These are phyloP conservation scores for Ceramica pisi DNA, from an alignment of 2,888 invertebrate genomes.

Conservation along the genomic window DNA sequence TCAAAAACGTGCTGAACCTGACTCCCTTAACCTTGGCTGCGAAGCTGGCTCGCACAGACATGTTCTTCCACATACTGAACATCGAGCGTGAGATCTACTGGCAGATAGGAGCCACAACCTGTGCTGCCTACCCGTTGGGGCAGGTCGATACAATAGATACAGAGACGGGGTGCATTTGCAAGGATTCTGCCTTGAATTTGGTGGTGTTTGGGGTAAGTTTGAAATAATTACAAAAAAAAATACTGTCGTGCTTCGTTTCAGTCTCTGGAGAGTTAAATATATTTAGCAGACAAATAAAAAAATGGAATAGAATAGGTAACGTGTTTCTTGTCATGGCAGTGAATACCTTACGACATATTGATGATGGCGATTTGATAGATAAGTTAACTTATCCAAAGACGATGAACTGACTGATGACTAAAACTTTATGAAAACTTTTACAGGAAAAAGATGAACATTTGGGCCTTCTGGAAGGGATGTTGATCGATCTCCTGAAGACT, in stretches of 20 bases:
- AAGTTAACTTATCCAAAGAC: background rate
- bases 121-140: conserved; percentile 98
- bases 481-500: conserved; percentile 97
- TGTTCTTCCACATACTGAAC: conserved; percentile 99
- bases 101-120: conserved; percentile 99
- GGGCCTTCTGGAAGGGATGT: conserved; percentile 97
- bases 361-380: background rate
- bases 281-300: background rate
- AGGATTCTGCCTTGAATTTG: conserved; percentile 98
- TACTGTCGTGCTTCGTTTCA: background rate
- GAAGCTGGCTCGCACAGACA: conserved; percentile 97
- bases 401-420: background rate
- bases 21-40: conserved; percentile 98
- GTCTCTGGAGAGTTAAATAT: background rate
- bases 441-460: conserved; percentile 98
- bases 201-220: conserved; percentile 98
- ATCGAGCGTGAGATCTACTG: conserved; percentile 99
- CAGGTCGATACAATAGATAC: conserved; percentile 99
- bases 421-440: conserved; percentile 64
- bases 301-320: background rate
- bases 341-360: background rate
- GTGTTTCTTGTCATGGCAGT: background rate
- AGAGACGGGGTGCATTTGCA: conserved; percentile 97
- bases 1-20: conserved; percentile 96
- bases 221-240: conserved; percentile 1